Evolutionary conservation across 2,888 invertebrate genomes (phyloP).

Genomic region (Microdon myrmicae): DNA sequence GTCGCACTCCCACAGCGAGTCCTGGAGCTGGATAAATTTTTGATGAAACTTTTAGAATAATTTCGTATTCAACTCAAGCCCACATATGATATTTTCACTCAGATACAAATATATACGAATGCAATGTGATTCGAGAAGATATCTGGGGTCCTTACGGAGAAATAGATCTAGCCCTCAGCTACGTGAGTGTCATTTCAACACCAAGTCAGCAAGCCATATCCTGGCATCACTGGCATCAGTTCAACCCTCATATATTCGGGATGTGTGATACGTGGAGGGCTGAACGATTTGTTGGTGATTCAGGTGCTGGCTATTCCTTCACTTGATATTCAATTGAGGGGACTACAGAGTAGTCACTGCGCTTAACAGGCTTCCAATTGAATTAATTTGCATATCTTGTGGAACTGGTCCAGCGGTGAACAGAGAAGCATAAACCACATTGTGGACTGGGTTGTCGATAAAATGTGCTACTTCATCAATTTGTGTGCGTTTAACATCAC

Average conservation of each 20-base stretch:
- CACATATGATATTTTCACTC: slow-evolving; percentile 27
- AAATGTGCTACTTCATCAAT: slow-evolving; percentile 45
- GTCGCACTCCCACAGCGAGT: slow-evolving; percentile 10
- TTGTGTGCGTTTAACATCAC: slow-evolving; percentile 29
- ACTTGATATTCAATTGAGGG: slow-evolving; percentile 12
- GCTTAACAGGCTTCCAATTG: slow-evolving; percentile 46
- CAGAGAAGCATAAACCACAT: no score
- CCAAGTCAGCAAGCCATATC: slow-evolving; percentile 43
- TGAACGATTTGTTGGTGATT: slow-evolving; percentile 40
- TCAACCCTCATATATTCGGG: slow-evolving; percentile 27
- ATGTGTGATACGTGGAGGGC: slow-evolving; percentile 39
- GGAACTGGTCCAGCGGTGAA: not conserved
- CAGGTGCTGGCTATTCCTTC: slow-evolving; percentile 11
- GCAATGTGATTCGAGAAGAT: slow-evolving; percentile 14
- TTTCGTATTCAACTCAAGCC: slow-evolving; percentile 45
- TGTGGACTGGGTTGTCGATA: slow-evolving; percentile 30
- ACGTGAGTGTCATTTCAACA: slow-evolving; percentile 50
- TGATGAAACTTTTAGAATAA: slow-evolving; percentile 39
- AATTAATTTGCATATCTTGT: slow-evolving; percentile 45
- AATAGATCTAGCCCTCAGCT: slow-evolving; percentile 14
- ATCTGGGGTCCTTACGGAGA: slow-evolving; percentile 11
- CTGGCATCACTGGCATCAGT: slow-evolving; percentile 20
- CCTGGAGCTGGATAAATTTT: slow-evolving; percentile 39
- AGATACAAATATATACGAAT: slow-evolving; percentile 30
- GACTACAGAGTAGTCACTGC: slow-evolving; percentile 38